These are phyloP conservation scores for Pyxicephalus adspersus DNA, from an alignment of 2,113 vertebrate species.

Conservation along the genomic window DNA sequence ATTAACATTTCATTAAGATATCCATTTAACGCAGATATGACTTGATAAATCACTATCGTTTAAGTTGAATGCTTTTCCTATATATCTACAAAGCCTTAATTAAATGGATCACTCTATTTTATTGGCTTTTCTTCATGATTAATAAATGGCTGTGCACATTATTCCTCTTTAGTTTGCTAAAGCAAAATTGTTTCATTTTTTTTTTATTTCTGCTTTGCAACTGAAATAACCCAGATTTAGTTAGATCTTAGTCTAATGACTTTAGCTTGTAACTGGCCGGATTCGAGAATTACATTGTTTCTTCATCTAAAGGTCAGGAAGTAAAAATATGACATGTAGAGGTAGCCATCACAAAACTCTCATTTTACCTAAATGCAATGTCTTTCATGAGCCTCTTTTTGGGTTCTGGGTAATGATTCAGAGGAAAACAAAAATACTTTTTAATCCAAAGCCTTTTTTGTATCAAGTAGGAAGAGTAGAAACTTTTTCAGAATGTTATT, in stretches of 20 bases:
- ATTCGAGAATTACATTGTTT: too few relatives aligned
- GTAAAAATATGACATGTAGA: too few relatives aligned
- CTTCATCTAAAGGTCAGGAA: too few relatives aligned
- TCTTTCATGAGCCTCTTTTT: too few relatives aligned
- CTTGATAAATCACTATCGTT: constrained; percentile 29
- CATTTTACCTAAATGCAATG: too few relatives aligned
- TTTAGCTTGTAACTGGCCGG: too few relatives aligned
- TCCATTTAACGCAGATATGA: constrained; percentile 19
- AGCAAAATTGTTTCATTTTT: neutral
- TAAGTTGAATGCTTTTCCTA: constrained; percentile 7
- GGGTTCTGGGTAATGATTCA: too few relatives aligned
- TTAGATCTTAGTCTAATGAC: neutral
- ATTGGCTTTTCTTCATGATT: constrained; percentile 15
- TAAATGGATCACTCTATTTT: constrained; percentile 15
- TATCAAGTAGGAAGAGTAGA: too few relatives aligned
- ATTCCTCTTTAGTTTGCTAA: constrained; percentile 4
- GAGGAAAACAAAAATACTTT: too few relatives aligned
- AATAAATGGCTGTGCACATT: neutral
- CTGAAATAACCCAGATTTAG: neutral
- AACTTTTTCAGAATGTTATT: too few relatives aligned
- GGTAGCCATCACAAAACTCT: too few relatives aligned
- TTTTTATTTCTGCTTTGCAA: neutral
- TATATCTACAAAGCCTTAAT: neutral
- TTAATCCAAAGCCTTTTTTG: too few relatives aligned
- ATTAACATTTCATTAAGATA: constrained; percentile 46